phyloP scores from a whole-genome alignment of 2,113 vertebrate species.

The Pycnonotus jocosus region DNA sequence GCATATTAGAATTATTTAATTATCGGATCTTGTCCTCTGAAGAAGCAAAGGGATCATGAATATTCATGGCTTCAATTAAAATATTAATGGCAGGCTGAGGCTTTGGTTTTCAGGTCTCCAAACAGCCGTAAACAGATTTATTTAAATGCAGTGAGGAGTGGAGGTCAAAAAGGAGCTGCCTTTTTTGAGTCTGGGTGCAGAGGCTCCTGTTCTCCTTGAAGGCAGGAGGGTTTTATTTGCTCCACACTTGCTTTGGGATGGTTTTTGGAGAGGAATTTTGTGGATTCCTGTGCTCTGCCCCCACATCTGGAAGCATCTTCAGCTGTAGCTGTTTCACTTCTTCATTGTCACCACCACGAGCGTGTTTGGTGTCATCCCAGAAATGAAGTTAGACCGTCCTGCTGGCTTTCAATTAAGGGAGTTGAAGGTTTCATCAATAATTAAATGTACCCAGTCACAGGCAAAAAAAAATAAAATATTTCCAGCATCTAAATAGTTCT shows the following conservation, averaged over 20 bases:
- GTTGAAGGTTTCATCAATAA: background rate
- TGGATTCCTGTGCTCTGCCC: background rate
- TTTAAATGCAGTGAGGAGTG: constrained; percentile 47
- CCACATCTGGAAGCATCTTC: rapidly evolving
- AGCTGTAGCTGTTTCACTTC: background rate
- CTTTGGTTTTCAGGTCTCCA: constrained; percentile 63
- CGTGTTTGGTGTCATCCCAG: background rate
- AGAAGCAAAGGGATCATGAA: constrained; percentile 58
- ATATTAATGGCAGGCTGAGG: constrained; percentile 71
- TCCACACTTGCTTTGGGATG: background rate
- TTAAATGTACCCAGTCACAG: background rate
- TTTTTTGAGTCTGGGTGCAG: background rate
- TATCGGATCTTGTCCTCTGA: constrained; percentile 51
- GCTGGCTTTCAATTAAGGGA: background rate
- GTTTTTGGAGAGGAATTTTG: background rate
- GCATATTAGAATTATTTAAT: constrained; percentile 71
- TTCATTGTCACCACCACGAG: background rate
- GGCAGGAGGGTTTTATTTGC: background rate
- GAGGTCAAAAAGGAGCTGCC: constrained; percentile 14
- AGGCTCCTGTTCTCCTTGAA: background rate
- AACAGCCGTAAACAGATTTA: constrained; percentile 59
- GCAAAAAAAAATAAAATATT: background rate
- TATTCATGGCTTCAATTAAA: constrained; percentile 73
- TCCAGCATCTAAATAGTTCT: background rate
- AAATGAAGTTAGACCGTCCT: background rate